Evolutionary conservation across 2,797 vertebrate species (phyloP).

Genomic region (Aeoliscus strigatus): DNA sequence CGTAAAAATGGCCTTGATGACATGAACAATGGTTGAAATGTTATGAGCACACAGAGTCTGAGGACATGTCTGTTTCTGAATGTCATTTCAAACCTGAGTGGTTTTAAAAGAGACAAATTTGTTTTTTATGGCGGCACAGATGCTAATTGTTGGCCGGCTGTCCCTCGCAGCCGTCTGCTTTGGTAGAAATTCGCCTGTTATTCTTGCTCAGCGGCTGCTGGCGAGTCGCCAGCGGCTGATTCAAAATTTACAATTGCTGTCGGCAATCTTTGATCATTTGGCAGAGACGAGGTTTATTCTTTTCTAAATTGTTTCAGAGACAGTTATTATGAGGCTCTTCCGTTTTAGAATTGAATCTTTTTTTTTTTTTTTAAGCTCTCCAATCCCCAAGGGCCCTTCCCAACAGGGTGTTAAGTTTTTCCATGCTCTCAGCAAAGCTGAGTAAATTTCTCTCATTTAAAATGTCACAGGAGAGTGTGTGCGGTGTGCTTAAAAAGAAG

Average conservation of each 20-base stretch:
- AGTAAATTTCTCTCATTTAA: constrained; percentile 33
- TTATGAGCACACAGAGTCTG: constrained; percentile 3
- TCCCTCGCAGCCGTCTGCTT: constrained; percentile 19
- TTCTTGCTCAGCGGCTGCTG: constrained; percentile 16
- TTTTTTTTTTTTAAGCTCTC: constrained; percentile 24
- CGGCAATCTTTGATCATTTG: constrained; percentile 38
- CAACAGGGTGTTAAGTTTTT: constrained; percentile 21
- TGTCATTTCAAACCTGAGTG: constrained; percentile 3
- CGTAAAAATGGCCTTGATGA: constrained; percentile 3
- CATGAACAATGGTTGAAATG: constrained; percentile 11
- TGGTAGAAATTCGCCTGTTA: constrained; percentile 30
- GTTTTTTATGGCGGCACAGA: constrained; percentile 12
- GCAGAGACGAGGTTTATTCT: constrained; percentile 12
- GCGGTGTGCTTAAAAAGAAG: background rate
- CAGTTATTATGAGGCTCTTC: constrained; percentile 13
- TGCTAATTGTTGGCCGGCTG: constrained; percentile 15
- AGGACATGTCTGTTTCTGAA: background rate
- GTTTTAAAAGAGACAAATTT: constrained; percentile 6
- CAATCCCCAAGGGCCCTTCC: constrained; percentile 10
- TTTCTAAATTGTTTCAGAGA: constrained; percentile 23
- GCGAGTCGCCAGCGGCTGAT: constrained; percentile 22
- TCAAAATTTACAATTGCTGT: constrained; percentile 34
- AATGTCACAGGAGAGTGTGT: constrained; percentile 15
- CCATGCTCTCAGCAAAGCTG: constrained; percentile 24
- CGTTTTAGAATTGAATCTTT: constrained; percentile 25